These are phyloP conservation scores for Barnardius zonarius DNA, from an alignment of 2,113 vertebrate genomes.

Conservation along the genomic window DNA sequence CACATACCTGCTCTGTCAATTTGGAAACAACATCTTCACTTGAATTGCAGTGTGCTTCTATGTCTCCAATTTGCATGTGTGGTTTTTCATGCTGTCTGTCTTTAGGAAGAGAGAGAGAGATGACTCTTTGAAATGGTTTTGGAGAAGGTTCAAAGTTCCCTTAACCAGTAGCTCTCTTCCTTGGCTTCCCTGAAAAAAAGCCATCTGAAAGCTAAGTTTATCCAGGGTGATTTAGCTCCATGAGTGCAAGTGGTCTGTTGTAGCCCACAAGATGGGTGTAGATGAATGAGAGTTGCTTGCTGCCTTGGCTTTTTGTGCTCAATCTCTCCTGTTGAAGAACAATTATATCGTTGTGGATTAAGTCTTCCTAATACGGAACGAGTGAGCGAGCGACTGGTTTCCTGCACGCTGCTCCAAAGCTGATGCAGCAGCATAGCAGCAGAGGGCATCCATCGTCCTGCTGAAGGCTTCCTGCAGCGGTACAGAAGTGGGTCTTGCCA, in stretches of 20 bases:
- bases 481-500: not conserved
- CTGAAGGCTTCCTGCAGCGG: fast-evolving
- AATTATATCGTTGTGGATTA: conserved; percentile 28
- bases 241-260: not conserved
- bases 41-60: not conserved
- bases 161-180: not conserved
- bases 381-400: not conserved
- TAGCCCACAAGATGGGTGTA: not conserved
- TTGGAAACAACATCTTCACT: not conserved
- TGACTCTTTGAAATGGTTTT: conserved; percentile 37
- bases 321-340: not conserved
- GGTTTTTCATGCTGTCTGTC: not conserved
- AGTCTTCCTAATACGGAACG: conserved; percentile 54
- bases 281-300: not conserved
- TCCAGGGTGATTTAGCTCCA: not conserved
- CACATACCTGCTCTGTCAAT: not conserved
- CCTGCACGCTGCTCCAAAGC: not conserved
- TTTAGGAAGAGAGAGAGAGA: not conserved
- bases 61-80: not conserved
- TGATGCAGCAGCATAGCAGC: not conserved
- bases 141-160: conserved; percentile 8
- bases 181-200: not conserved
- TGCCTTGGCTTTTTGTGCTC: not conserved
- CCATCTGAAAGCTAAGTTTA: conserved; percentile 24
- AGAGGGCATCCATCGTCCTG: conserved; percentile 62